Conservation (phyloP, 2,113 vertebrate genomes). For the Aphelocoma coerulescens region DNA sequence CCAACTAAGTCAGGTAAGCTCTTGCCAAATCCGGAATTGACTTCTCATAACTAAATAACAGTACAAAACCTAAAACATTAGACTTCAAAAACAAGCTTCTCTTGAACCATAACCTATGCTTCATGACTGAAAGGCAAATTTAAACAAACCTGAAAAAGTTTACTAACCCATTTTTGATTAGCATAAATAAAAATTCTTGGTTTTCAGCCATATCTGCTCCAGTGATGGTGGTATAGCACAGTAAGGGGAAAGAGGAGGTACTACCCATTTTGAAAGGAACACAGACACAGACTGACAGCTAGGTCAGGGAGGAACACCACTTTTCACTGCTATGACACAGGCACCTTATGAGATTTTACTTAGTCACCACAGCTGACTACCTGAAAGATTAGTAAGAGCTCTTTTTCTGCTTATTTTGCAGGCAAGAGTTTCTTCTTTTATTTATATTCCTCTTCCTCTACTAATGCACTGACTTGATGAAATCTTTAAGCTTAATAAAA, state of each 20-base stretch:
- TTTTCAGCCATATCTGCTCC: background rate
- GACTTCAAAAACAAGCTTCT: background rate
- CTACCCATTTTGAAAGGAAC: background rate
- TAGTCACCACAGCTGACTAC: background rate
- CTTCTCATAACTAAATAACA: background rate
- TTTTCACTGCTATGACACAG: background rate
- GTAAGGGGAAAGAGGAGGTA: background rate
- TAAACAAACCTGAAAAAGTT: background rate
- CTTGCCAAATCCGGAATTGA: background rate
- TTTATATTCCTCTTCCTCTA: background rate
- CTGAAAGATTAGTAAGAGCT: background rate
- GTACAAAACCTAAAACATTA: background rate
- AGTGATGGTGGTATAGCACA: background rate
- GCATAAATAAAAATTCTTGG: background rate
- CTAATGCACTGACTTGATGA: background rate
- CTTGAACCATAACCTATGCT: background rate
- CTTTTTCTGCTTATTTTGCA: background rate
- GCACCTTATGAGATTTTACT: background rate
- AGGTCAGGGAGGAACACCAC: background rate
- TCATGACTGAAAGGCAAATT: background rate
- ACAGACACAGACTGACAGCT: background rate
- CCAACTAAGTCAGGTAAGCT: background rate
- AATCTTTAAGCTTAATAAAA: background rate
- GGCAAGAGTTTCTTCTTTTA: background rate
- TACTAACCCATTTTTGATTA: background rate